These are phyloP conservation scores for Wasmannia auropunctata DNA, from an alignment of 1,140 invertebrate species.

Conservation along the genomic window DNA sequence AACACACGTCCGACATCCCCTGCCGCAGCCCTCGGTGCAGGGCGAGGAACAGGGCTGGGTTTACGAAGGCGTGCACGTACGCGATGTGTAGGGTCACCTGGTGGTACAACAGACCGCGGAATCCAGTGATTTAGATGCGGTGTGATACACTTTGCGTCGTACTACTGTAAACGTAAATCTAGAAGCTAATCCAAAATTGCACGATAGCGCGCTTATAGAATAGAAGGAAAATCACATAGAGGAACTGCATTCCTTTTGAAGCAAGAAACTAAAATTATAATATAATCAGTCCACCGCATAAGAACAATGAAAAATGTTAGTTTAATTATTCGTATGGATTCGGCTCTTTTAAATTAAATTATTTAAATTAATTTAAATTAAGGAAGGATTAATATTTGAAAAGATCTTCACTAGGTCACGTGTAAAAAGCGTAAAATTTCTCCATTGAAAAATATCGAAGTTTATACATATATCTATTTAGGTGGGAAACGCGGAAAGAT, in stretches of 20 bases:
- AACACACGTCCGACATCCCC: slow-evolving; percentile 90
- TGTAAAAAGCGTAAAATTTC: not conserved
- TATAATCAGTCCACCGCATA: not conserved
- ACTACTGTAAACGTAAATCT: not conserved
- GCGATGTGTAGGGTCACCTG: slow-evolving; percentile 95
- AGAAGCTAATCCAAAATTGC: not conserved
- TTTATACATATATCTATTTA: not conserved
- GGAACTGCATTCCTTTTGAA: not conserved
- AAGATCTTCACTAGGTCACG: not conserved
- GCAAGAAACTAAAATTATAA: not conserved
- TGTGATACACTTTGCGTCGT: not conserved
- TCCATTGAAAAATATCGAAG: not conserved
- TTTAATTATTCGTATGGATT: slow-evolving; percentile 5
- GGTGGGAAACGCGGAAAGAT: not conserved
- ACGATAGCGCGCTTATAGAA: not conserved
- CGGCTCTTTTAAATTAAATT: not conserved
- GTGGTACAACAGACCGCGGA: slow-evolving; percentile 81
- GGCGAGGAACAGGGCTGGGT: slow-evolving; percentile 92
- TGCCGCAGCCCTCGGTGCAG: slow-evolving; percentile 91
- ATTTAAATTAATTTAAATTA: not conserved
- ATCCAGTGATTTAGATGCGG: slow-evolving; percentile 15
- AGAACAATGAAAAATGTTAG: not conserved
- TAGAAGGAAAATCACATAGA: not conserved
- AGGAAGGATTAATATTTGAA: not conserved
- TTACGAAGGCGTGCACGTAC: slow-evolving; percentile 94